Percentiles rank a stretch among this genome's conserved stretches.
Evolutionary conservation across 2,113 vertebrate genomes (phyloP).

Genomic region (Burhinus bistriatus): DNA sequence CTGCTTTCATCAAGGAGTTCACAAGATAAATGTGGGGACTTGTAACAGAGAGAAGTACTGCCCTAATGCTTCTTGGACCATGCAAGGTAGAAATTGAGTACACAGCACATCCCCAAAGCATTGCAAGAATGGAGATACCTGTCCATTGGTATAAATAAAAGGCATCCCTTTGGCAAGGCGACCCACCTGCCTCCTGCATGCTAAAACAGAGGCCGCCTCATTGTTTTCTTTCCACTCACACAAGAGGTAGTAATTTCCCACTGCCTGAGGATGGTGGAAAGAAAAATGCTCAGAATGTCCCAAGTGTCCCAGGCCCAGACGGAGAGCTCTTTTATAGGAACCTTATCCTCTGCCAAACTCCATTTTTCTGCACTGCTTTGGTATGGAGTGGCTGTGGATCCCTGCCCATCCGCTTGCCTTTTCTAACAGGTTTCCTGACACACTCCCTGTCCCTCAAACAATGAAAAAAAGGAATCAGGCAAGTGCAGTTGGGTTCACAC

Average conservation of each 20-base stretch:
- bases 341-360: neutral
- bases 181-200: neutral
- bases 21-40: neutral
- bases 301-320: neutral
- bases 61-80: neutral
- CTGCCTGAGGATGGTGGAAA: neutral
- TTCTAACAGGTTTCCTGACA: neutral
- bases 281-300: constrained; percentile 32
- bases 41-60: neutral
- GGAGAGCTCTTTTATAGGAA: neutral
- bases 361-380: neutral
- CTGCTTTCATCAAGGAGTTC: neutral
- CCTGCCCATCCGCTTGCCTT: neutral
- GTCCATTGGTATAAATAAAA: neutral
- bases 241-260: constrained; percentile 28
- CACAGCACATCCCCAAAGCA: neutral
- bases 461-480: neutral
- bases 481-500: neutral
- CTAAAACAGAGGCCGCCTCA: neutral
- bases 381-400: neutral
- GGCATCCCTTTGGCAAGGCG: neutral
- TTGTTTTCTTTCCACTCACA: neutral
- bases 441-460: neutral
- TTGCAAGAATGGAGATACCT: neutral
- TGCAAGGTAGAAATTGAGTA: neutral